Evolutionary conservation across 2,797 vertebrate genomes (phyloP).

Genomic region (Myripristis jacobus): DNA sequence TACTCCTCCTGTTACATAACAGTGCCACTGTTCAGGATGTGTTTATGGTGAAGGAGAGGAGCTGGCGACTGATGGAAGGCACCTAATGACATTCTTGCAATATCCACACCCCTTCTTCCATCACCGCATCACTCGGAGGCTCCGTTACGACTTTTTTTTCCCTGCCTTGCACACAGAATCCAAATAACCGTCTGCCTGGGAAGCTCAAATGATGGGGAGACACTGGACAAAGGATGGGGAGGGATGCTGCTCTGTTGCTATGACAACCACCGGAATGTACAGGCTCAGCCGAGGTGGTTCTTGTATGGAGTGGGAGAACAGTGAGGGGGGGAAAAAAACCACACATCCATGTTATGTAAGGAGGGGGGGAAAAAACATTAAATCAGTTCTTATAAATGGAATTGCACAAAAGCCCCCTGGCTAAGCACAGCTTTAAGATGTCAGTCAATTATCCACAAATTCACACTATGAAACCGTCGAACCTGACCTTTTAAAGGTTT

Average conservation of each 20-base stretch:
- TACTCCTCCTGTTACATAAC: slow-evolving; percentile 13
- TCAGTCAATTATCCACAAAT: slow-evolving; percentile 26
- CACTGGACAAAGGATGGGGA: slow-evolving; percentile 76
- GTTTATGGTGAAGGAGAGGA: slow-evolving; percentile 12
- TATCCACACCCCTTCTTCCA: slow-evolving; percentile 20
- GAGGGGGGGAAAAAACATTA: slow-evolving; percentile 28
- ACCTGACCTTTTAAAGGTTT: not conserved
- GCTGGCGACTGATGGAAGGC: slow-evolving; percentile 44
- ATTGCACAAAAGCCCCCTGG: slow-evolving; percentile 48
- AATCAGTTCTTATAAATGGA: slow-evolving; percentile 70
- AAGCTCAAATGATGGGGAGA: slow-evolving; percentile 64
- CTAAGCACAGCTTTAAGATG: slow-evolving; percentile 50
- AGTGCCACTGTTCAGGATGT: slow-evolving; percentile 4
- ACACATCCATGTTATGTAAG: slow-evolving; percentile 78
- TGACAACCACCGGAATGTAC: slow-evolving; percentile 82
- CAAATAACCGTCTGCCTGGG: slow-evolving; percentile 62
- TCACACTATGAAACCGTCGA: slow-evolving; percentile 10
- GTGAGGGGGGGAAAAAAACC: not conserved
- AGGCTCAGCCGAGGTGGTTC: slow-evolving; percentile 75
- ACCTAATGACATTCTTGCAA: slow-evolving; percentile 49
- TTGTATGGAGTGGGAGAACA: slow-evolving; percentile 53
- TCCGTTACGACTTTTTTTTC: slow-evolving; percentile 42
- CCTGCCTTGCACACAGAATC: slow-evolving; percentile 71
- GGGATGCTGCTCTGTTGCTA: slow-evolving; percentile 83
- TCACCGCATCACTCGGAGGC: slow-evolving; percentile 39